Conservation (phyloP, 1,140 invertebrate species). For the Hesperophylax magnus region DNA sequence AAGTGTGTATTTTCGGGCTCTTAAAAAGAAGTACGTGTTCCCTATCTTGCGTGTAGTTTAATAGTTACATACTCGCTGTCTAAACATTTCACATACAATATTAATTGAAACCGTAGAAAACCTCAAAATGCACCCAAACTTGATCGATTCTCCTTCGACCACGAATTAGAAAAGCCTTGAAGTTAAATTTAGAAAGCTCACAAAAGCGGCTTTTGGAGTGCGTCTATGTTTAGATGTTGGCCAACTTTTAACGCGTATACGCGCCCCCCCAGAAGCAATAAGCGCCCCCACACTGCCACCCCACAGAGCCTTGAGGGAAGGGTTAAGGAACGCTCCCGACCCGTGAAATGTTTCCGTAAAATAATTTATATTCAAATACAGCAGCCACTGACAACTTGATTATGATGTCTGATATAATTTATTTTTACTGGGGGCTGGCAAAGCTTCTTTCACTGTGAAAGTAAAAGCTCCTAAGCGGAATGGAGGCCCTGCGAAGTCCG, state of each 20-base stretch:
- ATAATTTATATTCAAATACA: constrained; percentile 59
- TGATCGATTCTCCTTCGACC: constrained; percentile 19
- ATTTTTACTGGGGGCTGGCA: constrained; percentile 54
- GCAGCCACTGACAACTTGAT: constrained; percentile 58
- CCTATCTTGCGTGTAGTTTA: too few species aligned
- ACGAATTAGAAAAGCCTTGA: constrained; percentile 25
- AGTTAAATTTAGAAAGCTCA: constrained; percentile 36
- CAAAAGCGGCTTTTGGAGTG: constrained; percentile 26
- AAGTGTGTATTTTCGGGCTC: too few species aligned
- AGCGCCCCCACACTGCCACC: neutral
- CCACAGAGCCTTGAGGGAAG: constrained; percentile 36
- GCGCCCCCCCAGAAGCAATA: neutral
- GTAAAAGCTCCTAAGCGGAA: constrained; percentile 38
- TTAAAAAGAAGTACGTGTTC: too few species aligned
- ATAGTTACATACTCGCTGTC: too few species aligned
- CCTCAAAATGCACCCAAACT: too few species aligned
- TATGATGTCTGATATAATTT: constrained; percentile 59
- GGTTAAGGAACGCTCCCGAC: constrained; percentile 54
- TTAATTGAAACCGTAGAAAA: too few species aligned
- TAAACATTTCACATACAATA: too few species aligned
- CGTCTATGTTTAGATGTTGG: constrained; percentile 36
- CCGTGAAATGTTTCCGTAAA: constrained; percentile 52
- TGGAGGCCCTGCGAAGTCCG: constrained; percentile 23
- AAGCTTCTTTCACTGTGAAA: constrained; percentile 39
- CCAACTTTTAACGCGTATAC: constrained; percentile 36